A percentile compares a stretch with the other conserved stretches of the same genome.
Evolutionary conservation across 2,888 invertebrate genomes (phyloP).

Genomic region (Holacanthella duospinosa): DNA sequence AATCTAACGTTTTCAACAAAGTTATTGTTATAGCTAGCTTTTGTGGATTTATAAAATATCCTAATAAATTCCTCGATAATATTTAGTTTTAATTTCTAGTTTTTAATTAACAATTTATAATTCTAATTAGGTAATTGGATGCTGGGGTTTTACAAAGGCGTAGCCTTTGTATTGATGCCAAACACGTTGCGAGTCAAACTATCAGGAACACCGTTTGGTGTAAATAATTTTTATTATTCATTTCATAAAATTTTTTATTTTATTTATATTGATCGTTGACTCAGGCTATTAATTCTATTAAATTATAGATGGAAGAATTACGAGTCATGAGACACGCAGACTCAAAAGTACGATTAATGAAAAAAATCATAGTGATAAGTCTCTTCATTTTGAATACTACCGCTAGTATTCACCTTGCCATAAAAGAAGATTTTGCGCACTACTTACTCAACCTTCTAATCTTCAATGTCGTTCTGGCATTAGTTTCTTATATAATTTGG

Average conservation of each 20-base stretch:
- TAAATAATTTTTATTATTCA: not conserved
- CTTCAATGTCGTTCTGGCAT: slow-evolving; percentile 68
- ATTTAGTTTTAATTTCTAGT: not conserved
- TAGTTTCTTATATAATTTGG: slow-evolving; percentile 67
- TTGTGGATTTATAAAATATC: too few species aligned
- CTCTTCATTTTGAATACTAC: slow-evolving; percentile 3
- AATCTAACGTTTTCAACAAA: not conserved
- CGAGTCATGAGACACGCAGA: not conserved
- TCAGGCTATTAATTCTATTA: not conserved
- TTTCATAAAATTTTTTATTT: not conserved
- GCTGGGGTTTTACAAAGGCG: slow-evolving; percentile 5
- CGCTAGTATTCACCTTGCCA: not conserved
- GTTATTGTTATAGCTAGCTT: too few species aligned
- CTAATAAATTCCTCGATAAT: not conserved
- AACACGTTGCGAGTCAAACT: not conserved
- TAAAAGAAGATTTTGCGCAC: slow-evolving; percentile 58
- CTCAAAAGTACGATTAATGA: not conserved
- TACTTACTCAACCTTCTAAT: slow-evolving; percentile 67
- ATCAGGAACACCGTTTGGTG: not conserved
- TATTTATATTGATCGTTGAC: not conserved
- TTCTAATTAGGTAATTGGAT: slow-evolving; percentile 1
- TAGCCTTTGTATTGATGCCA: not conserved
- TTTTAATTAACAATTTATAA: not conserved
- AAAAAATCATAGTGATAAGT: not conserved
- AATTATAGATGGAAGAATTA: slow-evolving; percentile 4